These are phyloP conservation scores for Aythya baeri DNA, from an alignment of 2,113 vertebrate genomes.

Conservation along the genomic window DNA sequence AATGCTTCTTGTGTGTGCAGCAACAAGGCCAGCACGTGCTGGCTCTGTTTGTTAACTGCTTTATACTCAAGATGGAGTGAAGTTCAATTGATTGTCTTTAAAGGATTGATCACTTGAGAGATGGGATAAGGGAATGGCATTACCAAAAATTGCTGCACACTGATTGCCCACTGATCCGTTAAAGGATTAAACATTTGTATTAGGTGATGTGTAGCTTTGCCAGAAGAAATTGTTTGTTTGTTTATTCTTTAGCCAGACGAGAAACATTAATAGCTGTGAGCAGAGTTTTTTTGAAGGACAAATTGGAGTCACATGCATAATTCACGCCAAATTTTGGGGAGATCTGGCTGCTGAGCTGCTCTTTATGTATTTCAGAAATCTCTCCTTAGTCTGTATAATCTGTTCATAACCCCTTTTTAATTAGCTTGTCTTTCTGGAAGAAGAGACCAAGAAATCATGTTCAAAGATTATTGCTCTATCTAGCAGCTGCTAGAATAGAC, in stretches of 20 bases:
- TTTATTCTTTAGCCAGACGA: neutral
- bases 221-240: neutral
- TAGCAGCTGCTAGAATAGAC: constrained; percentile 44
- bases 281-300: neutral
- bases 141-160: neutral
- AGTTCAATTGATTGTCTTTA: neutral
- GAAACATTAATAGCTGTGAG: neutral
- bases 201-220: neutral
- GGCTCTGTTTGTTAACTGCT: neutral
- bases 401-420: constrained; percentile 59
- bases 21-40: neutral
- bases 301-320: neutral
- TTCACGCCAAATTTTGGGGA: neutral
- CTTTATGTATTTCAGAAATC: constrained; percentile 19
- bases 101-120: neutral
- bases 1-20: fast-evolving
- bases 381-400: constrained; percentile 43
- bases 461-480: constrained; percentile 47
- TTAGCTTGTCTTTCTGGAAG: constrained; percentile 54
- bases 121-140: neutral
- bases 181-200: neutral
- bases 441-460: constrained; percentile 16
- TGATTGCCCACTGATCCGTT: neutral
- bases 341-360: constrained; percentile 23
- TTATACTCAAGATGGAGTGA: neutral